Conservation (phyloP, 2,797 vertebrate species). For the Spinibarbus caldwelli region DNA sequence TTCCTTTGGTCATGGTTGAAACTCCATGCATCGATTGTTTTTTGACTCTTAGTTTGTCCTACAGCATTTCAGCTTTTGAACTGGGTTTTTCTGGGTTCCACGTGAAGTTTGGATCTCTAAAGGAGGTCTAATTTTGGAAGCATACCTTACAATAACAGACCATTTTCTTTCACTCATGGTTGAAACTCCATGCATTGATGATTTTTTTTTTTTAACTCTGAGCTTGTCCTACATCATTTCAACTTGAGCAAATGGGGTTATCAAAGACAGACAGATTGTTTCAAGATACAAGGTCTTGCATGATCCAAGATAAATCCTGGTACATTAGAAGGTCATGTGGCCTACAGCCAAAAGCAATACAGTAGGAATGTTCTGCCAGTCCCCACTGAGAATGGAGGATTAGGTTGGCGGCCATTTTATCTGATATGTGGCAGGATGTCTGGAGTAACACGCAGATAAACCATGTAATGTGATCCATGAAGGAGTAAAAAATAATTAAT, state of each 20-base stretch:
- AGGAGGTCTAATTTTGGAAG: not conserved
- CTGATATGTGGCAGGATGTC: slow-evolving; percentile 41
- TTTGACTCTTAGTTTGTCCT: not conserved
- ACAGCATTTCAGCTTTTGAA: not conserved
- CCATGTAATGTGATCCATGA: slow-evolving; percentile 25
- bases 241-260: not conserved
- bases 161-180: not conserved
- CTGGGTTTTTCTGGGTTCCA: not conserved
- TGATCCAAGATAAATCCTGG: slow-evolving; percentile 75
- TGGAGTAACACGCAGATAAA: slow-evolving; percentile 1
- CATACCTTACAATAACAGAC: not conserved
- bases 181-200: not conserved
- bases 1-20: not conserved
- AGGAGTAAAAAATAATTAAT: slow-evolving; percentile 13
- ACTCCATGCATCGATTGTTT: not conserved
- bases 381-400: slow-evolving; percentile 34
- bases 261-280: slow-evolving; percentile 71
- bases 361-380: slow-evolving; percentile 66
- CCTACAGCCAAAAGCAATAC: slow-evolving; percentile 55
- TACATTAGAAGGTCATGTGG: slow-evolving; percentile 71
- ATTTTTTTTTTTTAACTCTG: not conserved
- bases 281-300: slow-evolving; percentile 71
- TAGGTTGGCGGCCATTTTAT: slow-evolving; percentile 38
- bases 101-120: not conserved
- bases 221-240: not conserved